Evolutionary conservation across 2,797 vertebrate species (phyloP), one percentile per base, ranked within the genome.

Genomic region (Glyptemys insculpta): DNA sequence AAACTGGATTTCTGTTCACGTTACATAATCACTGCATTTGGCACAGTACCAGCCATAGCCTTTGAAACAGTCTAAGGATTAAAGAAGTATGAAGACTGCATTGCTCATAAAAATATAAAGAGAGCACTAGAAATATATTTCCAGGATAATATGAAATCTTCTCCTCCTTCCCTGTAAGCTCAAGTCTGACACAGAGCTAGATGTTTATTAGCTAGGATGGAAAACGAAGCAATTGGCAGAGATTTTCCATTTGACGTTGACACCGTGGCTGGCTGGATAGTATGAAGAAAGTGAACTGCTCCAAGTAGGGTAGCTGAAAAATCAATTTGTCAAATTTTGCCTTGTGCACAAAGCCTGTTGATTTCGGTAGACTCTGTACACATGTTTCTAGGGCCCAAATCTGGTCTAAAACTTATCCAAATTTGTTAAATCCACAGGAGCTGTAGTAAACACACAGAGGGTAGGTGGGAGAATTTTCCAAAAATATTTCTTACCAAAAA

Each of bases 21-120:
- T 96, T 96, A 95, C 50, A 31, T 85, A 96, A 95, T 95, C 49
- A 7, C 81, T 91, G 72, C 54, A 95, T 93, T 97, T 97, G 93
- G 87, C 91, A 88, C 89, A 92, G 79, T 94, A 88, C 6, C 14
- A 44, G 5, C 27, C 65, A 54, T 47, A 91, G 92, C 74, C 91
- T 97, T 96, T 96, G 88, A 97, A 98, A 98, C 52, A 95, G 95
- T 56, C 94, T 93, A 90, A 96, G 52, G 89, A 97, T 93, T 96
- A 98, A 97, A 96, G 89, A 97, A 97, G 89, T 86, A 86, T 76
- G 91, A 97, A 97, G 94, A 92, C 19, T 79, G 81, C 96, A 95
- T 91, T 94, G 86, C 57, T 95, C 34, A 57, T 92, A 95, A 96
- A 97, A 88, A 34, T 57, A 95, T 90, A 91, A 80, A 86, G 93